Evolutionary conservation across 2,888 invertebrate genomes (phyloP).

Genomic region (Thymelicus lineola): DNA sequence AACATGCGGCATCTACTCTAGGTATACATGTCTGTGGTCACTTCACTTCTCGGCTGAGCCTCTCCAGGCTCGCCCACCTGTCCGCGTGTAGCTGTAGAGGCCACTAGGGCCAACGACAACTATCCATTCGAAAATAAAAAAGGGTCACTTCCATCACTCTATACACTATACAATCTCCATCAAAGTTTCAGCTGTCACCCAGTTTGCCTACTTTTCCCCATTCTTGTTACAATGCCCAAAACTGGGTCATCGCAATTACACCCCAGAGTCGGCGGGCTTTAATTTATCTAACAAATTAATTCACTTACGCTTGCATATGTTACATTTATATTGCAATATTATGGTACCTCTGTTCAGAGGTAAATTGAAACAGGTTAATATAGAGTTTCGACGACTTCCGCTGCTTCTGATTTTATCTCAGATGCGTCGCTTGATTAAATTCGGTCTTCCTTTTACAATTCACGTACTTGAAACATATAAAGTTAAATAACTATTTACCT

Average conservation of each 20-base stretch:
- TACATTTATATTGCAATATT: conserved; percentile 31
- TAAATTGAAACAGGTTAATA: conserved; percentile 33
- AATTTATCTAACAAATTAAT: conserved; percentile 69
- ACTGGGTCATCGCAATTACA: conserved; percentile 39
- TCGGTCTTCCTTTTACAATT: not conserved
- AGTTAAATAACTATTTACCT: too few species aligned
- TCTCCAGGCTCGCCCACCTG: too few species aligned
- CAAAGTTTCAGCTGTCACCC: conserved; percentile 14
- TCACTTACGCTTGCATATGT: conserved; percentile 52
- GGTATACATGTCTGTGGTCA: too few species aligned
- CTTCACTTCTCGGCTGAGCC: too few species aligned
- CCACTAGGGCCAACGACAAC: too few species aligned
- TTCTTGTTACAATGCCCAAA: conserved; percentile 10
- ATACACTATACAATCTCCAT: not conserved
- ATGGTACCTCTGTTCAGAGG: conserved; percentile 21
- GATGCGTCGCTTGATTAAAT: not conserved
- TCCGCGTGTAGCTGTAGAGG: too few species aligned
- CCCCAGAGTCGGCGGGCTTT: conserved; percentile 56
- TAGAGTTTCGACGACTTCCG: conserved; percentile 8
- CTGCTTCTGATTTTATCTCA: not conserved
- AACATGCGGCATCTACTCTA: too few species aligned
- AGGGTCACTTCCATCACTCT: too few species aligned
- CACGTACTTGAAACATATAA: not conserved
- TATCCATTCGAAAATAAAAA: too few species aligned
- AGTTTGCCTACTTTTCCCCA: conserved; percentile 16